Evolutionary conservation across 2,113 vertebrate species (phyloP), one percentile per base, ranked within the genome.

Genomic region (Arvicanthis niloticus): DNA sequence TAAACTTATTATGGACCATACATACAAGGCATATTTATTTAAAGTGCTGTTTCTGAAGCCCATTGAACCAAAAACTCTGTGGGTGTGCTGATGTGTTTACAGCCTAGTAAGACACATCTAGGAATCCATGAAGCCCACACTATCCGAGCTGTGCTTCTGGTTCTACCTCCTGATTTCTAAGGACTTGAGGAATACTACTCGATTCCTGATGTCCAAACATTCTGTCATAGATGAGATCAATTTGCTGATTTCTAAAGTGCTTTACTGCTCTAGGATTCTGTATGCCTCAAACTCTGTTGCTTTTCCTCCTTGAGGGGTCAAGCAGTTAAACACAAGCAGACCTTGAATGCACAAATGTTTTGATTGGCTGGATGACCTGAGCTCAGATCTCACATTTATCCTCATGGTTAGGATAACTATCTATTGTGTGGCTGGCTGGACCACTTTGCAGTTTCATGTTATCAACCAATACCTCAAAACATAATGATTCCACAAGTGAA

Each of bases 51-150:
- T 84, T 91, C 60, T 67, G 12, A 87, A 75, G 4, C 17, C 16
- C 58, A 29, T 13, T 81, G 76, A 94, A 60, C 73, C 42, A 89
- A 42, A 91, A 95, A 97, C 1, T 77, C 53, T 93, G 9, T 72
- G 65, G 34, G 67, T 51, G 5, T 31, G 4, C 37, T 82, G 56
- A 76, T 42, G 10, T 24, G 37, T 73, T 21, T 51, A 26, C 45
- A 68, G 34, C 37, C 87, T 62, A 76, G 86, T 10, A 29, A 93
- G 75, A 73, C 73, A 93, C 8, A 78, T 34, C 62, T 53, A 40
- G 31, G 53, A 89, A 81, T 93, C 76, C 67, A 51, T 67, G 26
- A 51, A 88, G 34, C 7, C 53, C 56, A 4, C 40, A 68, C 45
- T 82, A 21, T 2, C 73, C 60, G 70, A 87, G 48, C 3, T 42